phyloP scores from a whole-genome alignment of 2,797 vertebrate species.

The Microctenopoma steveboyesi region DNA sequence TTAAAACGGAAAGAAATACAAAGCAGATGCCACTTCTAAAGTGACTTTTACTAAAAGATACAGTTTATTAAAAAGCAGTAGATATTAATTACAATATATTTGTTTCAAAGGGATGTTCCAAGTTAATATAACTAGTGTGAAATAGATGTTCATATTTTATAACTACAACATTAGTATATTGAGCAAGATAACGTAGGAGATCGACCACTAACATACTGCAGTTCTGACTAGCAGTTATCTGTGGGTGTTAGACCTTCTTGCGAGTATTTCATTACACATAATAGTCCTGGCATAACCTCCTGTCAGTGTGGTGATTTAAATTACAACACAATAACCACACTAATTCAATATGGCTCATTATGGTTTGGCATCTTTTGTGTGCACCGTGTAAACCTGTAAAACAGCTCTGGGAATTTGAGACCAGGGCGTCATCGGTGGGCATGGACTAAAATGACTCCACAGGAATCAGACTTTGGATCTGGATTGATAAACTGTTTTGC shows the following conservation, averaged over 20 bases:
- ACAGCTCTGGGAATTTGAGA: slow-evolving; percentile 17
- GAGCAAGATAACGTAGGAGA: too few relatives aligned
- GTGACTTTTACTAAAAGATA: neutral
- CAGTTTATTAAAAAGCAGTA: neutral
- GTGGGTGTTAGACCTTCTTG: neutral
- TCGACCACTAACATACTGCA: neutral
- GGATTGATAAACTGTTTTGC: too few relatives aligned
- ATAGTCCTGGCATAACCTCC: slow-evolving; percentile 28
- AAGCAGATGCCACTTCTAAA: slow-evolving; percentile 5
- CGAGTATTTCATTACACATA: slow-evolving; percentile 33
- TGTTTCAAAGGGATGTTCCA: neutral
- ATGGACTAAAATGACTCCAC: slow-evolving; percentile 1
- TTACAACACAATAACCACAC: slow-evolving; percentile 55
- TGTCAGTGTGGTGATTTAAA: slow-evolving; percentile 42
- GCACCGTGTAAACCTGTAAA: slow-evolving; percentile 17
- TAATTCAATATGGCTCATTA: slow-evolving; percentile 47
- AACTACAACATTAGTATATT: neutral
- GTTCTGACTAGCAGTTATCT: slow-evolving; percentile 9
- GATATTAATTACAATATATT: neutral
- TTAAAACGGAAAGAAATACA: slow-evolving; percentile 2
- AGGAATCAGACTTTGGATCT: neutral
- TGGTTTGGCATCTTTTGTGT: slow-evolving; percentile 52
- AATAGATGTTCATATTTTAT: neutral
- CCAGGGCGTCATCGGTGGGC: slow-evolving; percentile 6
- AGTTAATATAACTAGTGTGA: neutral